Conservation (phyloP, 2,113 vertebrate genomes). For the Python bivittatus region DNA sequence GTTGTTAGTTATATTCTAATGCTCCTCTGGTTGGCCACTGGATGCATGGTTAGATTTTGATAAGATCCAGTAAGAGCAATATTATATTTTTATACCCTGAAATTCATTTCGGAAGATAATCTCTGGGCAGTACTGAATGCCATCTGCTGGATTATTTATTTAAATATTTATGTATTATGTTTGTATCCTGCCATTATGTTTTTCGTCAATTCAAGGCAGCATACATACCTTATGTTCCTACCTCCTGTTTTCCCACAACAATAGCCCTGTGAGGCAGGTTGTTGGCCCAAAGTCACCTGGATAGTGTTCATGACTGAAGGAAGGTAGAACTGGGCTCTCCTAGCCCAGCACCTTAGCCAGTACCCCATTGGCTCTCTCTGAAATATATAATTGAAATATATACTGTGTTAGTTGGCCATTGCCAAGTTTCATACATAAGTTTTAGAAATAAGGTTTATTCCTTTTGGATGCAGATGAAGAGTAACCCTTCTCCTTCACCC, state of each 20-base stretch:
- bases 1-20: neutral
- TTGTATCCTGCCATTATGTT: neutral
- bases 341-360: neutral
- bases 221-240: neutral
- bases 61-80: neutral
- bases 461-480: no score
- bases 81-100: neutral
- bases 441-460: no score
- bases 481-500: neutral
- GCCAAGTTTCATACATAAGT: neutral
- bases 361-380: neutral
- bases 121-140: neutral
- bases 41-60: neutral
- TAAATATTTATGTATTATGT: neutral
- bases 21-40: neutral
- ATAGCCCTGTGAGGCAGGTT: neutral
- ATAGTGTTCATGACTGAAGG: neutral
- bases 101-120: neutral
- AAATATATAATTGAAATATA: neutral
- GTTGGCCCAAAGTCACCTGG: neutral
- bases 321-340: neutral
- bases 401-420: neutral
- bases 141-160: neutral
- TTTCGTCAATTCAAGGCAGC: neutral
- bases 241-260: neutral